Percentiles rank a stretch among this genome's conserved stretches.
Evolutionary conservation across 2,888 invertebrate genomes (phyloP).

Genomic region (Bruchidius siliquastri): DNA sequence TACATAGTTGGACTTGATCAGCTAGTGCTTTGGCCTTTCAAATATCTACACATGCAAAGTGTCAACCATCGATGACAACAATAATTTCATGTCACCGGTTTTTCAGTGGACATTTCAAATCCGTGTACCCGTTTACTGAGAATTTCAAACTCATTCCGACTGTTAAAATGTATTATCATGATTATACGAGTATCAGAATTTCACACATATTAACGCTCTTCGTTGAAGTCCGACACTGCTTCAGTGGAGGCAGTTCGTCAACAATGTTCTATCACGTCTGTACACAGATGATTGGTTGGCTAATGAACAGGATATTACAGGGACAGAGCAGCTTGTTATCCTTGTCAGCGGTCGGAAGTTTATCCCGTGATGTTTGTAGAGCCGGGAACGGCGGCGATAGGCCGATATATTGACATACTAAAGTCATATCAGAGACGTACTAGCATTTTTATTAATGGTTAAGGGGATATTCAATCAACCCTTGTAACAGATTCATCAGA

Average conservation of each 20-base stretch:
- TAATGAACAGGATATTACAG: background rate
- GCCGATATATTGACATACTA: background rate
- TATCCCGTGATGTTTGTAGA: background rate
- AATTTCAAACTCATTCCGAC: too few relatives aligned
- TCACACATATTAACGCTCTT: background rate
- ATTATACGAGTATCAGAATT: too few relatives aligned
- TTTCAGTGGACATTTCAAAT: too few relatives aligned
- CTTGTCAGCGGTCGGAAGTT: background rate
- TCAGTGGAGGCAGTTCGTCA: background rate
- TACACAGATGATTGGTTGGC: background rate
- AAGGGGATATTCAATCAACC: too few relatives aligned
- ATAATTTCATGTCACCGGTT: too few relatives aligned
- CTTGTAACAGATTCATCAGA: too few relatives aligned
- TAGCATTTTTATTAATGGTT: background rate
- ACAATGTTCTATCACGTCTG: background rate
- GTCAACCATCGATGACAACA: too few relatives aligned
- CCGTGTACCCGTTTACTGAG: too few relatives aligned
- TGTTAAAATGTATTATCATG: too few relatives aligned
- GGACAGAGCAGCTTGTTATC: background rate
- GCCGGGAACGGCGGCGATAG: background rate
- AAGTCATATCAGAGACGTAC: background rate
- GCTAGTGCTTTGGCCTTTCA: too few relatives aligned
- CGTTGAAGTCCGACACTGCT: background rate
- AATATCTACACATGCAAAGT: too few relatives aligned
- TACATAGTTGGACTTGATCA: too few relatives aligned